These are phyloP conservation scores for Xenentodon cancila DNA, from an alignment of 2,797 vertebrate genomes.

Conservation along the genomic window DNA sequence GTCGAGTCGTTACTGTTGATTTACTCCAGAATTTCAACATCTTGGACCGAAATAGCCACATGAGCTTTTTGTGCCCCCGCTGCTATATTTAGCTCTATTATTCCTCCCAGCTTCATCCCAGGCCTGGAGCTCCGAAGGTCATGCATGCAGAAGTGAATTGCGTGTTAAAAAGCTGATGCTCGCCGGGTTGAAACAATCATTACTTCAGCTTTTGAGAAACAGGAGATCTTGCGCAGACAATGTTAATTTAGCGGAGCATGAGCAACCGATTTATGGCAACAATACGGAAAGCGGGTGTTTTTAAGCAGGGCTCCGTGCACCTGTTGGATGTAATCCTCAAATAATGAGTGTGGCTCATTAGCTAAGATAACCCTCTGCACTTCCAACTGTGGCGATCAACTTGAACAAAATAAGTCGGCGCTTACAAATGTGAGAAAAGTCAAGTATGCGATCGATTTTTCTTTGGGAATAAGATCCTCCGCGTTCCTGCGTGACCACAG, in stretches of 20 bases:
- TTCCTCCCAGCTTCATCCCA: conserved; percentile 45
- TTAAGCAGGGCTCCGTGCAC: conserved; percentile 60
- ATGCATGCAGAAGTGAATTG: conserved; percentile 45
- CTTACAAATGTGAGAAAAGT: conserved; percentile 43
- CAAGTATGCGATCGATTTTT: conserved; percentile 4
- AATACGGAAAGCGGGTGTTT: conserved; percentile 32
- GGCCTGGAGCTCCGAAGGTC: conserved; percentile 21
- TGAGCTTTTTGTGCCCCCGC: conserved; percentile 10
- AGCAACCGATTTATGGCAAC: conserved; percentile 37
- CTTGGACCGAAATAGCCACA: conserved; percentile 39
- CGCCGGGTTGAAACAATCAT: conserved; percentile 58
- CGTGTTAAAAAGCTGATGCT: conserved; percentile 56
- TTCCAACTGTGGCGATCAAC: conserved; percentile 56
- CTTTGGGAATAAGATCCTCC: conserved; percentile 14
- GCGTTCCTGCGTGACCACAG: too few relatives aligned
- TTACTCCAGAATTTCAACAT: conserved; percentile 47
- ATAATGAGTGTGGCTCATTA: conserved; percentile 69
- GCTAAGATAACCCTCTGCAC: conserved; percentile 48
- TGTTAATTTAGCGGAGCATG: conserved; percentile 31
- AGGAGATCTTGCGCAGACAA: conserved; percentile 21
- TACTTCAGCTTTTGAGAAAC: conserved; percentile 63
- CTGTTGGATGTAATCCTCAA: conserved; percentile 73
- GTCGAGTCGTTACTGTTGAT: conserved; percentile 12
- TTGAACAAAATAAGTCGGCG: conserved; percentile 12
- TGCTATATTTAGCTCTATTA: conserved; percentile 49